These are phyloP conservation scores for Ranitomeya variabilis DNA, from an alignment of 2,113 vertebrate genomes.

Conservation along the genomic window DNA sequence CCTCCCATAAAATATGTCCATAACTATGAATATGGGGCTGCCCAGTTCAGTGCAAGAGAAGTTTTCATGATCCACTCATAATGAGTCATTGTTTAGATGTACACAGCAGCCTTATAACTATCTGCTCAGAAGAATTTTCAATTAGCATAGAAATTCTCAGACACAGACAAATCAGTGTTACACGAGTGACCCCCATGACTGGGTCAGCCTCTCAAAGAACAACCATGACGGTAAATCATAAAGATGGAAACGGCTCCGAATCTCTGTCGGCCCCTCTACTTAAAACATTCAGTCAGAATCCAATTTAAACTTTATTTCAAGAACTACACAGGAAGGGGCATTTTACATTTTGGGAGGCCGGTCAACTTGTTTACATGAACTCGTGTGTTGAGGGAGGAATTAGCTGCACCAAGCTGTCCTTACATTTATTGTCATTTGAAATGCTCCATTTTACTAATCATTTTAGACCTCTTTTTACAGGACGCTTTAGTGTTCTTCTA, in stretches of 20 bases:
- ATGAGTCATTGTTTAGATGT: constrained; percentile 20
- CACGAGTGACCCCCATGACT: constrained; percentile 23
- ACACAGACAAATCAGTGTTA: constrained; percentile 36
- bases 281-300: not conserved
- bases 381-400: not conserved
- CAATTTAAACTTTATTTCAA: not conserved
- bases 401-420: not conserved
- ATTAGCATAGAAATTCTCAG: constrained; percentile 34
- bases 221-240: constrained; percentile 22
- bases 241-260: not conserved
- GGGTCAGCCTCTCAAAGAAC: not conserved
- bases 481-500: too few relatives aligned
- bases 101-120: not conserved
- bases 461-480: too few relatives aligned
- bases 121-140: not conserved
- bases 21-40: not conserved
- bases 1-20: not conserved
- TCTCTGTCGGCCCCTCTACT: not conserved
- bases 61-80: not conserved
- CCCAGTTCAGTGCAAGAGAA: not conserved
- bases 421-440: not conserved
- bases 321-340: not conserved
- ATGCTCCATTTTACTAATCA: not conserved
- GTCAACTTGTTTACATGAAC: not conserved
- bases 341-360: not conserved